phyloP scores from a whole-genome alignment of 2,113 vertebrate species.

The Aplodontia rufa region DNA sequence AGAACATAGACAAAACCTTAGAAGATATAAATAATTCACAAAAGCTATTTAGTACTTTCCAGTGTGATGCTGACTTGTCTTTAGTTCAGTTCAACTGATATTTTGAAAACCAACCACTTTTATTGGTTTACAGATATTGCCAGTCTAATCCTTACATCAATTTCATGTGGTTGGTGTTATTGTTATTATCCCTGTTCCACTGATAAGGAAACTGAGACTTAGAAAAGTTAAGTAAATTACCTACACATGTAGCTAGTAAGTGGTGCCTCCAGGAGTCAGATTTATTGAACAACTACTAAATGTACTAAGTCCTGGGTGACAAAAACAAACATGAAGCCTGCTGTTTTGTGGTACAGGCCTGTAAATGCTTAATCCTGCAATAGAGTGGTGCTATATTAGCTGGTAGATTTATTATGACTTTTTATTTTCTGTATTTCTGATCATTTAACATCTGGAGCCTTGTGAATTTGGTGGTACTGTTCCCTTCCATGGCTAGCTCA shows the following conservation, averaged over 20 bases:
- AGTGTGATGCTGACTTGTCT: neutral
- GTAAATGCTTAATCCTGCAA: neutral
- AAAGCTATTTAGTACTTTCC: neutral
- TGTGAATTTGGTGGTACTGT: neutral
- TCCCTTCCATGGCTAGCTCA: neutral
- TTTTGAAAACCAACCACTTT: conserved; percentile 17
- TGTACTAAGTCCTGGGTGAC: neutral
- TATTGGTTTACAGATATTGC: neutral
- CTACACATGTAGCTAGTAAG: neutral
- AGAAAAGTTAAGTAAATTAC: neutral
- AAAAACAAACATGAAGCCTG: neutral
- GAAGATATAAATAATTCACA: neutral
- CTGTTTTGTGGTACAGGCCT: neutral
- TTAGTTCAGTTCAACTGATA: neutral
- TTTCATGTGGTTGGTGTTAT: neutral
- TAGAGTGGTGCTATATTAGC: neutral
- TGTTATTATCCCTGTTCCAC: neutral
- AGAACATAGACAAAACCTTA: neutral
- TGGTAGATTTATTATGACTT: neutral
- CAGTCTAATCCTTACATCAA: neutral
- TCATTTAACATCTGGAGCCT: neutral
- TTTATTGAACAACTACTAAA: neutral
- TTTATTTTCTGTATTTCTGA: conserved; percentile 5
- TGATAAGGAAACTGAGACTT: neutral
- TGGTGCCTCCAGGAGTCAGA: neutral